Base-by-base conservation (phyloP, 2,888 invertebrate genomes). In the Sinopyrophorus schimmeli region DNA sequence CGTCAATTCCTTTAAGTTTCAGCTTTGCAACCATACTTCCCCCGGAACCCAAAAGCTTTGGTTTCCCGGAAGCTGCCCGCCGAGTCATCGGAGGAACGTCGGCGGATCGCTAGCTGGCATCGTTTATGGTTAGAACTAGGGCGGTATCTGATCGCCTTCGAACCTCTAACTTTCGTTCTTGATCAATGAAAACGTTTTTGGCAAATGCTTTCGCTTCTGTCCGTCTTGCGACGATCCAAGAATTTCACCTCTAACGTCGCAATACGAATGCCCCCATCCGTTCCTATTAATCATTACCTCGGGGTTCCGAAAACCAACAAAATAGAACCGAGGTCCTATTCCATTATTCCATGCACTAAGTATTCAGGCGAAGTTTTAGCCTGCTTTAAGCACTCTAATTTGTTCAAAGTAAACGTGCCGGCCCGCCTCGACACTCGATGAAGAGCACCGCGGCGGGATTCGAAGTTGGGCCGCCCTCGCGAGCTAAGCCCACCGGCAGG, bases 131-230 rank as follows among this genome's bases (percentile, higher is more conserved):
- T 76, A 77, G 77, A 77, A 79, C 77, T 77, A n/a, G n/a, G n/a
- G n/a, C n/a, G n/a, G n/a, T n/a, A n/a, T n/a, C n/a, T n/a, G n/a
- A n/a, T n/a, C n/a, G n/a, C n/a, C n/a, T n/a, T n/a, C n/a, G n/a
- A n/a, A n/a, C n/a, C n/a, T n/a, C n/a, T n/a, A 77, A 81, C 80
- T 79, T 80, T 79, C 77, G 78, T 80, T 79, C 80, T 79, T 80
- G 79, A 80, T 80, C 79, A 80, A 81, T 74, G n/a, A n/a, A n/a
- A n/a, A n/a, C n/a, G n/a, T n/a, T n/a, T n/a, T n/a, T n/a, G n/a
- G n/a, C n/a, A n/a, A n/a, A n/a, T n/a, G n/a, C n/a, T n/a, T n/a
- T 65, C 68, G 71, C 70, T 74, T 74, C 72, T 70, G 80, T 78
- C 72, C 75, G 80, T 81, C 76, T 71, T 74, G 67, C 72, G 69